phyloP scores from a whole-genome alignment of 1,140 invertebrate genomes.

The Drosophila navojoa region DNA sequence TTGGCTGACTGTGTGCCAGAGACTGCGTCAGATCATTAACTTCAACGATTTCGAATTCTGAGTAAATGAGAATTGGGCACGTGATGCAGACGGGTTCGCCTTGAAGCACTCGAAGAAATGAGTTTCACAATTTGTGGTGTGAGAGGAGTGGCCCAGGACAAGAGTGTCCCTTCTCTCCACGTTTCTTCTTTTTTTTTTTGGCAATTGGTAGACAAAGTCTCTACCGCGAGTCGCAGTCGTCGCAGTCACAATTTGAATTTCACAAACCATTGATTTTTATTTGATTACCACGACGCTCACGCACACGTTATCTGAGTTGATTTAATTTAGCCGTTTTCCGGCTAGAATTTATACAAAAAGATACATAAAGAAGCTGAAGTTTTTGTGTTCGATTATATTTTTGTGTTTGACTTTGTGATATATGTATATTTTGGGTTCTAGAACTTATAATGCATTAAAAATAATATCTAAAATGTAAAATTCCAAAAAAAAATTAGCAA shows the following conservation, averaged over 20 bases:
- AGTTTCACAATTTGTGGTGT: neutral
- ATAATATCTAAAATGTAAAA: no score
- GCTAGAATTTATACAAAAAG: neutral
- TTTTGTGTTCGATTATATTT: no score
- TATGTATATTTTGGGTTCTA: no score
- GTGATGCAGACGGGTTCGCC: slow-evolving; percentile 54
- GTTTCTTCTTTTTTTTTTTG: no score
- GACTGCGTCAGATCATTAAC: slow-evolving; percentile 79
- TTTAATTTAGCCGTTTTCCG: neutral
- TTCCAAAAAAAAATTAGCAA: no score
- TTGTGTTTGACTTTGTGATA: no score
- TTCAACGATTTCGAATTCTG: slow-evolving; percentile 71
- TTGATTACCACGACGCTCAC: slow-evolving; percentile 74
- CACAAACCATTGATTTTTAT: slow-evolving; percentile 83
- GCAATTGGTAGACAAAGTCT: no score
- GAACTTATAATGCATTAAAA: no score
- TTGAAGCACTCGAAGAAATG: slow-evolving; percentile 44
- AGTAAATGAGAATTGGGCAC: slow-evolving; percentile 74
- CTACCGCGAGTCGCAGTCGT: no score
- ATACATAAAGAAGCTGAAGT: no score
- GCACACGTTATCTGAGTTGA: slow-evolving; percentile 20
- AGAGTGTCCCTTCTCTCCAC: no score
- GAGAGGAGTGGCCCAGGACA: neutral
- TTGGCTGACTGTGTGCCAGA: slow-evolving; percentile 42
- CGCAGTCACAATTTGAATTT: slow-evolving; percentile 74